Evolutionary conservation across 2,797 vertebrate species (phyloP).

Genomic region (Darevskia mixta): DNA sequence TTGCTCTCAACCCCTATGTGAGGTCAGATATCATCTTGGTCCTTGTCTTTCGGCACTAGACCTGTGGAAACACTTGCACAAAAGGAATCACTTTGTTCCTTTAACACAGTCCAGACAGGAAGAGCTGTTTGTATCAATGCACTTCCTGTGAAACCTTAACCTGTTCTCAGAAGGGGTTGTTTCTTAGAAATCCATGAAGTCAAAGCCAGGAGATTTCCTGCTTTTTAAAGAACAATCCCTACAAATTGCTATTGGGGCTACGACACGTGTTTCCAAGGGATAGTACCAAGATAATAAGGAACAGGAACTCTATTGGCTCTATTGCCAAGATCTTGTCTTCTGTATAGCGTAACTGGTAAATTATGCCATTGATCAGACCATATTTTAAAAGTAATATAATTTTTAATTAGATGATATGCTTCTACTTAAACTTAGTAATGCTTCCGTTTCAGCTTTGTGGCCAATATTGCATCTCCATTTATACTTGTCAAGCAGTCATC

Average conservation of each 20-base stretch:
- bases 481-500: background rate
- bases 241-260: conserved; percentile 53
- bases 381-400: conserved; percentile 51
- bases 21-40: background rate
- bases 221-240: background rate
- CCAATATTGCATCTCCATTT: conserved; percentile 33
- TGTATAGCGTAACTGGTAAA: conserved; percentile 54
- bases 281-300: conserved; percentile 58
- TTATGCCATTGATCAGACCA: background rate
- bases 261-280: conserved; percentile 38
- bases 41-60: conserved; percentile 17
- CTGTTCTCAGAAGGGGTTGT: background rate
- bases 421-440: conserved; percentile 44
- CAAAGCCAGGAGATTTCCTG: conserved; percentile 55
- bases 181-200: conserved; percentile 54
- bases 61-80: conserved; percentile 19
- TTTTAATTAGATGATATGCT: conserved; percentile 52
- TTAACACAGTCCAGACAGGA: conserved; percentile 40
- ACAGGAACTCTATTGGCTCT: conserved; percentile 27
- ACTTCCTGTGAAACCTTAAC: conserved; percentile 5
- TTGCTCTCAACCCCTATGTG: conserved; percentile 26
- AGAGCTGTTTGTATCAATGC: conserved; percentile 34
- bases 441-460: conserved; percentile 28
- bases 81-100: conserved; percentile 47
- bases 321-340: conserved; percentile 62